Conservation (phyloP, 53 echinoderm and acorn worm species). For the Echinarachnius parma region DNA sequence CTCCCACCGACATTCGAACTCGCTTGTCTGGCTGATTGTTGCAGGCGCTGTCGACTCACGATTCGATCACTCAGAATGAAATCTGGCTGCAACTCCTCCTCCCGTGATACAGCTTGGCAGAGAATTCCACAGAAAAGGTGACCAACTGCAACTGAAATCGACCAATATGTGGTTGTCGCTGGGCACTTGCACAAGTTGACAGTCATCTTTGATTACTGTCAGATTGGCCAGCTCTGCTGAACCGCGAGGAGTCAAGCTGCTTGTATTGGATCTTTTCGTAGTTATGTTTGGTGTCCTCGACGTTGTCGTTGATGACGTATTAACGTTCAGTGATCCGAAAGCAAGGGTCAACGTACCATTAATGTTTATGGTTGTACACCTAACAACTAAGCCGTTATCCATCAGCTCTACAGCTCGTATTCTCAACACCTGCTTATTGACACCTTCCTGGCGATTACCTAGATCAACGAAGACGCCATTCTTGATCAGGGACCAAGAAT, state of each 20-base stretch:
- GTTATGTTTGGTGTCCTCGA: not conserved
- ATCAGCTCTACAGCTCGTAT: not conserved
- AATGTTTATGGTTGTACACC: conserved; percentile 10
- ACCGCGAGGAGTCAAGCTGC: not conserved
- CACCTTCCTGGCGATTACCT: conserved; percentile 20
- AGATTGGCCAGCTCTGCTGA: too few species aligned
- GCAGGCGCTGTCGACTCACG: too few species aligned
- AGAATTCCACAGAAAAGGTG: too few species aligned
- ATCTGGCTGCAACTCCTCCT: too few species aligned
- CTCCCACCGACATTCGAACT: conserved; percentile 19
- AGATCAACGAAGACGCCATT: conserved; percentile 1
- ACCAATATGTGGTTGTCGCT: too few species aligned
- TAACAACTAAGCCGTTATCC: conserved; percentile 8
- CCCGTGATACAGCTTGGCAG: too few species aligned
- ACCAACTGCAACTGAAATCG: too few species aligned
- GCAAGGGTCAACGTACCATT: not conserved
- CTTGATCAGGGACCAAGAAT: conserved; percentile 13
- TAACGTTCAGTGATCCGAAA: conserved; percentile 1
- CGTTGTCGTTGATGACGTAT: conserved; percentile 2
- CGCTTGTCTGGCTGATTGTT: not conserved
- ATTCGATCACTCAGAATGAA: too few species aligned
- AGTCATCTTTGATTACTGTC: too few species aligned
- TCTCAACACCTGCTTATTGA: conserved; percentile 22
- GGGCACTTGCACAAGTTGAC: too few species aligned
- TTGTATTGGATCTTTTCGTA: not conserved